Conservation (phyloP, 2,113 vertebrate species). For the Notiomystis cincta region DNA sequence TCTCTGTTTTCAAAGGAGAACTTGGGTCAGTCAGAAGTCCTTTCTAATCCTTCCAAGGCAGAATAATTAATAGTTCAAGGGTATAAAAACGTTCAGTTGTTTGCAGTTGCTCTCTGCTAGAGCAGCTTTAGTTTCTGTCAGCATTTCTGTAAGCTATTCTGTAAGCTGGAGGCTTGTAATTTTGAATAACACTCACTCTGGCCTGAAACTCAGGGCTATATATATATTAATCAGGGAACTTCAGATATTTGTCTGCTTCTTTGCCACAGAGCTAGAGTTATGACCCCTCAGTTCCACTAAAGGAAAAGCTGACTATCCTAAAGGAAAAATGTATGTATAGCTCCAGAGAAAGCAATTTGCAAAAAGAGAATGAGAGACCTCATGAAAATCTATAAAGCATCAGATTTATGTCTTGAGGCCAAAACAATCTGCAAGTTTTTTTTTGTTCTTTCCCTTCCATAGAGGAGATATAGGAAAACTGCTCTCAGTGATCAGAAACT, state of each 20-base stretch:
- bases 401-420: not conserved
- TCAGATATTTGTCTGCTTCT: not conserved
- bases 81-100: not conserved
- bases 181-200: not conserved
- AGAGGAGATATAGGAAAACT: not conserved
- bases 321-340: not conserved
- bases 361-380: not conserved
- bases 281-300: not conserved
- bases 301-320: not conserved
- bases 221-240: not conserved
- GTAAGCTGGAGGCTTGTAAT: conserved; percentile 3
- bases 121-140: conserved; percentile 17
- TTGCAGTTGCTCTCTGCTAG: not conserved
- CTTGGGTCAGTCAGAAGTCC: not conserved
- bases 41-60: conserved; percentile 24
- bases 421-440: not conserved
- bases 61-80: conserved; percentile 50
- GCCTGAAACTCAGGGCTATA: not conserved
- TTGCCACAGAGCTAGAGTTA: not conserved
- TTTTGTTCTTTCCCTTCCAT: not conserved
- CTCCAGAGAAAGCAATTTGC: not conserved
- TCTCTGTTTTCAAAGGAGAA: conserved; percentile 9
- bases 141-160: not conserved
- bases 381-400: not conserved
- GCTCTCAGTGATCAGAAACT: not conserved